Conservation (phyloP, 1,140 invertebrate genomes). For the Drosophila arizonae region DNA sequence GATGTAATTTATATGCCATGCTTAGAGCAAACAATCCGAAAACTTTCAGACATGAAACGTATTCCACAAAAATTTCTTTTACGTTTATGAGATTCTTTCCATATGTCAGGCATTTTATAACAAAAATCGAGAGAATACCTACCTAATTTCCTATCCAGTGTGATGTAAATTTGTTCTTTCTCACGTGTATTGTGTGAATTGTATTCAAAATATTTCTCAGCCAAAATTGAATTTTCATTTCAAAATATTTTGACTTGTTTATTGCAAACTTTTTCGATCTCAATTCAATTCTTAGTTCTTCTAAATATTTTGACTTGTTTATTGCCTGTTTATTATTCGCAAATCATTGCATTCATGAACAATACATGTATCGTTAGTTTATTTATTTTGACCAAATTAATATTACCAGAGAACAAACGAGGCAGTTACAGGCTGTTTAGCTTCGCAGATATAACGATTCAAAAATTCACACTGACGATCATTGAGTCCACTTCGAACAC, state of each 20-base stretch:
- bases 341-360: no score
- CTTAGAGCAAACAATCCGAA: conserved; percentile 1
- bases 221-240: background rate
- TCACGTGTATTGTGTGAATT: no score
- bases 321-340: background rate
- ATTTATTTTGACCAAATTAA: no score
- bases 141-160: no score
- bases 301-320: background rate
- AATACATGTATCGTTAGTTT: no score
- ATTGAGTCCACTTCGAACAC: no score
- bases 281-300: no score
- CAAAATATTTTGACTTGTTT: no score
- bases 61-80: background rate
- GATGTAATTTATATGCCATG: conserved; percentile 16
- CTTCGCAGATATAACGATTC: conserved; percentile 10
- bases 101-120: conserved; percentile 5
- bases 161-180: no score
- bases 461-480: no score
- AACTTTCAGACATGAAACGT: conserved; percentile 2
- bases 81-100: background rate
- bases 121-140: background rate
- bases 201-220: no score
- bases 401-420: conserved; percentile 17
- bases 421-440: conserved; percentile 1
- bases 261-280: no score